Evolutionary conservation across 1,140 invertebrate species (phyloP).

Genomic region (Bombus superbus): DNA sequence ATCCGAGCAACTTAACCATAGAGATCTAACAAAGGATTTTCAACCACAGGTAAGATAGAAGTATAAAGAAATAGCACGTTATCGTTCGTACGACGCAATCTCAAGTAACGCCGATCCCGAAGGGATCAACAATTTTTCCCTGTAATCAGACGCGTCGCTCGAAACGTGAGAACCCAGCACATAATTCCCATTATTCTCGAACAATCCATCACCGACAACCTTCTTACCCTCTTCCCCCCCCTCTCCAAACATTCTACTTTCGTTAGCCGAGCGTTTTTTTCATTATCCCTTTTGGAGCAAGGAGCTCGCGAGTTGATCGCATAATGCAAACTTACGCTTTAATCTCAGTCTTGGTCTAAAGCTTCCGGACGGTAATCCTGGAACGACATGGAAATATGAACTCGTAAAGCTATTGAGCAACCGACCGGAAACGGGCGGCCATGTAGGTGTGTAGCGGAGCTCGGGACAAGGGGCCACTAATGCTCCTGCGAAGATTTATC

Average conservation of each 20-base stretch:
- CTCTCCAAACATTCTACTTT: not conserved
- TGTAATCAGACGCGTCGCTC: not conserved
- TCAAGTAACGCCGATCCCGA: no score
- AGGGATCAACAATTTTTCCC: not conserved
- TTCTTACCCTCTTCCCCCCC: no score
- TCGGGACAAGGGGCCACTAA: constrained; percentile 60
- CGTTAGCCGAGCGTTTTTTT: not conserved
- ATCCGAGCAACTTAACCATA: not conserved
- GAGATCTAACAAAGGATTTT: no score
- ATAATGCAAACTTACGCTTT: constrained; percentile 28
- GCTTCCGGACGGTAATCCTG: constrained; percentile 27
- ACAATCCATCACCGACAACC: not conserved
- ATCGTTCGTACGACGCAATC: not conserved
- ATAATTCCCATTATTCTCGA: not conserved
- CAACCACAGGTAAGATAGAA: no score
- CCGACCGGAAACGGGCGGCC: constrained; percentile 20
- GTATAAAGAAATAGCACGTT: no score
- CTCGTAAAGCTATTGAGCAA: constrained; percentile 50
- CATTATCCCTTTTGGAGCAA: not conserved
- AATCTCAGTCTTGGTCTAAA: constrained; percentile 8
- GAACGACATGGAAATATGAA: constrained; percentile 54
- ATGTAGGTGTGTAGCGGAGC: constrained; percentile 8
- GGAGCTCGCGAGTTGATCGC: not conserved
- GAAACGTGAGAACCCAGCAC: no score
- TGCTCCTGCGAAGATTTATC: constrained; percentile 69